These are phyloP conservation scores for Carassius auratus DNA, from an alignment of 2,113 vertebrate species.

Conservation along the genomic window DNA sequence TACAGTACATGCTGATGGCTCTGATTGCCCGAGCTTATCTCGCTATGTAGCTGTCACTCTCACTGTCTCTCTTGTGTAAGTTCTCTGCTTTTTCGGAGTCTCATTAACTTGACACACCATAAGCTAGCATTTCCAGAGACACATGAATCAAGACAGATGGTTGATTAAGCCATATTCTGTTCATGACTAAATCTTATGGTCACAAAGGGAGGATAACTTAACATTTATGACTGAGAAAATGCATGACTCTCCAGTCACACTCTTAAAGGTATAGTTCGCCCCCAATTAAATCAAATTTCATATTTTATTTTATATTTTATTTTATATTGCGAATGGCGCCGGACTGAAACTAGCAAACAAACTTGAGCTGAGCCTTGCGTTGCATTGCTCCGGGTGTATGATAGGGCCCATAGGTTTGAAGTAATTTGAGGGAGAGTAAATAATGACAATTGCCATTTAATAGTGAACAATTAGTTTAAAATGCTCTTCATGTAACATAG, in stretches of 20 bases:
- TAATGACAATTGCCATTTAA: too few relatives aligned
- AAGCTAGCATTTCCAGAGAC: conserved; percentile 10
- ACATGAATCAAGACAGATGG: conserved; percentile 17
- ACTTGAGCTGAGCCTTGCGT: too few relatives aligned
- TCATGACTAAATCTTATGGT: conserved; percentile 30
- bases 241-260: conserved; percentile 4
- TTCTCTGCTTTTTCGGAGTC: not conserved
- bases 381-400: too few relatives aligned
- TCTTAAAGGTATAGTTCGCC: not conserved
- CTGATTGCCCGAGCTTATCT: not conserved
- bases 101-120: conserved; percentile 1
- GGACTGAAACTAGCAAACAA: too few relatives aligned
- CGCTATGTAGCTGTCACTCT: not conserved
- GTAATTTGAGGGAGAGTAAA: too few relatives aligned
- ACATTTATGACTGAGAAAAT: conserved; percentile 27
- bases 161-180: conserved; percentile 12
- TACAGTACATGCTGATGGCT: not conserved
- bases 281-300: not conserved
- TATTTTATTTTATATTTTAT: not conserved
- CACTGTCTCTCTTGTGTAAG: not conserved
- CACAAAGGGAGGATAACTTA: conserved; percentile 2
- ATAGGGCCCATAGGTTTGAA: too few relatives aligned
- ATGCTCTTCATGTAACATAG: not conserved
- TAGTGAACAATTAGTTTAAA: not conserved
- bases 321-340: too few relatives aligned